Conservation (phyloP, 2,797 vertebrate genomes). For the Dryobates pubescens region DNA sequence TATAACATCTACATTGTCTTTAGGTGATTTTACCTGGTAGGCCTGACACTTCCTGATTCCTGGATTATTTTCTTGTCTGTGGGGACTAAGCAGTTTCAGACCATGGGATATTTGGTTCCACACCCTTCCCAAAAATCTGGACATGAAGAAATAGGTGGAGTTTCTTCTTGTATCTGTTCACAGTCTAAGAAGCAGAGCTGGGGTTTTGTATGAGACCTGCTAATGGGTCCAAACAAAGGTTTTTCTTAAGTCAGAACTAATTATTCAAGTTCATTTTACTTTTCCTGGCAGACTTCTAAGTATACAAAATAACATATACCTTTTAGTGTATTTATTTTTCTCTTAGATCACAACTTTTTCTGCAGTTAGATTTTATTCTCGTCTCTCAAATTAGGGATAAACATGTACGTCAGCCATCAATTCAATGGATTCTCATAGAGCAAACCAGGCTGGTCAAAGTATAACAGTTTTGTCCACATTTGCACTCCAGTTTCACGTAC, state of each 20-base stretch:
- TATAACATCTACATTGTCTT: background rate
- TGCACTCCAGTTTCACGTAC: background rate
- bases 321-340: background rate
- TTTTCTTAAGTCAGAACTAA: background rate
- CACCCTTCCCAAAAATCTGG: background rate
- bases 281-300: background rate
- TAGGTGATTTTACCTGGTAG: background rate
- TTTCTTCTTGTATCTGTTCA: background rate
- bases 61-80: background rate
- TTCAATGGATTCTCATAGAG: background rate
- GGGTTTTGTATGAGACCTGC: background rate
- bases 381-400: background rate
- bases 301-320: background rate
- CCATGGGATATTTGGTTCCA: background rate
- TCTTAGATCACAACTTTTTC: background rate
- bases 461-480: background rate
- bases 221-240: background rate
- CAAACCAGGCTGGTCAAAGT: background rate
- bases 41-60: background rate
- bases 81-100: background rate
- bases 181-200: background rate
- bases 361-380: background rate
- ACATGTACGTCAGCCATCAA: background rate
- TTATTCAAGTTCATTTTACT: background rate
- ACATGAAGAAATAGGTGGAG: background rate